A percentile compares a stretch with the other conserved stretches of the same genome.
phyloP scores from a whole-genome alignment of 2,113 vertebrate genomes.

The Helogale parvula region DNA sequence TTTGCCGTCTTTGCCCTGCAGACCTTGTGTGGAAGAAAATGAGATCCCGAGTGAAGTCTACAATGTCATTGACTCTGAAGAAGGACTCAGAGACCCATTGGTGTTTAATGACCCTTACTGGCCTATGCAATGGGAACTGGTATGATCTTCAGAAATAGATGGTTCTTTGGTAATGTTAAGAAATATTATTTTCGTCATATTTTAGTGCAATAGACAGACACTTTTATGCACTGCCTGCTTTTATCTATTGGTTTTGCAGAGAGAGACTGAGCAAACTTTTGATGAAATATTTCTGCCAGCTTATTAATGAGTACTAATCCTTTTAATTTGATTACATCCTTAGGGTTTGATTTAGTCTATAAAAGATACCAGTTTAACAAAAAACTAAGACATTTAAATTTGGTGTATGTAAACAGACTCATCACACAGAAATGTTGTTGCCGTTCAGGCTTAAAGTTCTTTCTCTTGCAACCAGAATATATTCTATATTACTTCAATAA shows the following conservation, averaged over 20 bases:
- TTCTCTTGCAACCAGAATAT: conserved; percentile 32
- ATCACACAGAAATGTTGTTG: conserved; percentile 55
- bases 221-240: conserved; percentile 81
- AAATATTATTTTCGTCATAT: conserved; percentile 83
- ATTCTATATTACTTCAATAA: conserved; percentile 34
- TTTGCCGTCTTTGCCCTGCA: conserved; percentile 89
- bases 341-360: conserved; percentile 58
- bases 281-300: conserved; percentile 60
- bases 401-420: conserved; percentile 31
- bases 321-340: conserved; percentile 73
- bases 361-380: conserved; percentile 40
- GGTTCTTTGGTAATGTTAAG: conserved; percentile 84
- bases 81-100: conserved; percentile 88
- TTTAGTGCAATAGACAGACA: conserved; percentile 74
- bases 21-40: conserved; percentile 87
- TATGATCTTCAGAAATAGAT: conserved; percentile 86
- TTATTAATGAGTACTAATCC: conserved; percentile 71
- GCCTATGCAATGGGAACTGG: conserved; percentile 88
- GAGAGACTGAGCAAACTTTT: conserved; percentile 62
- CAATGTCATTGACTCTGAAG: conserved; percentile 87
- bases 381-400: conserved; percentile 54
- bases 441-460: conserved; percentile 57
- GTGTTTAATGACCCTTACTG: conserved; percentile 93
- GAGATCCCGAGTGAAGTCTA: conserved; percentile 86
- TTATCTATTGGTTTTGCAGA: conserved; percentile 81